Percentiles rank a stretch among this genome's conserved stretches.
Evolutionary conservation across 92 coral and sea anemone species (phyloP).

Genomic region (Micromussa lordhowensis): DNA sequence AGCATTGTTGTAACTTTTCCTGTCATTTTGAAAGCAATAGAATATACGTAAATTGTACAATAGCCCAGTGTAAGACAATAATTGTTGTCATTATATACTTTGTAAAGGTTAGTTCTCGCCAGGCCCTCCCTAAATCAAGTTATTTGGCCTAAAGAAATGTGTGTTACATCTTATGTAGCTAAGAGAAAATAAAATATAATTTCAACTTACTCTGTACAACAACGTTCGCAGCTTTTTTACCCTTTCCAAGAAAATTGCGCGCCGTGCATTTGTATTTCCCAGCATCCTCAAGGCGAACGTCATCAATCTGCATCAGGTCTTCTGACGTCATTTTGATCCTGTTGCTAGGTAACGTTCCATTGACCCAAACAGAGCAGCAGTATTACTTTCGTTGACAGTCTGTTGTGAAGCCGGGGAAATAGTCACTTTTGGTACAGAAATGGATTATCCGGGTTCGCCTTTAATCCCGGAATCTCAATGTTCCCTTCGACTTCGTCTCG

Average conservation of each 20-base stretch:
- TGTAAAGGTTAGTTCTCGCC: no score
- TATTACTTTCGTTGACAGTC: constrained; percentile 24
- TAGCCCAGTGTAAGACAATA: no score
- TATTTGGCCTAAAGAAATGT: no score
- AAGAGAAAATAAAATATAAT: no score
- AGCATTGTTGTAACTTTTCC: no score
- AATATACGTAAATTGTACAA: no score
- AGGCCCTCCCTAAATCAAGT: no score
- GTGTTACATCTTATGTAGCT: no score
- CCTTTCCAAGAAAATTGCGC: constrained; percentile 12
- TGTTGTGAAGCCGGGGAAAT: neutral
- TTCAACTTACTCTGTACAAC: constrained; percentile 11
- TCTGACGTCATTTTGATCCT: neutral
- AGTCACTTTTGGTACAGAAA: constrained; percentile 24
- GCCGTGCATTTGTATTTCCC: constrained; percentile 32
- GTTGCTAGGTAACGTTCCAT: constrained; percentile 20
- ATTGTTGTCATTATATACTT: no score
- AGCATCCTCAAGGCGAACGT: constrained; percentile 19
- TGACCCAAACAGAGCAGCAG: neutral
- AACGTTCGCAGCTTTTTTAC: neutral
- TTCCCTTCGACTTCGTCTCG: no score
- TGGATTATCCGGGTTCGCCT: constrained; percentile 44
- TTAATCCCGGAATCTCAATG: constrained; percentile 17
- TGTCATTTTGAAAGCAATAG: no score
- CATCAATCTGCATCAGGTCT: neutral